These are phyloP conservation scores for Pentalonia nigronervosa DNA, from an alignment of 1,140 invertebrate genomes.

Conservation along the genomic window DNA sequence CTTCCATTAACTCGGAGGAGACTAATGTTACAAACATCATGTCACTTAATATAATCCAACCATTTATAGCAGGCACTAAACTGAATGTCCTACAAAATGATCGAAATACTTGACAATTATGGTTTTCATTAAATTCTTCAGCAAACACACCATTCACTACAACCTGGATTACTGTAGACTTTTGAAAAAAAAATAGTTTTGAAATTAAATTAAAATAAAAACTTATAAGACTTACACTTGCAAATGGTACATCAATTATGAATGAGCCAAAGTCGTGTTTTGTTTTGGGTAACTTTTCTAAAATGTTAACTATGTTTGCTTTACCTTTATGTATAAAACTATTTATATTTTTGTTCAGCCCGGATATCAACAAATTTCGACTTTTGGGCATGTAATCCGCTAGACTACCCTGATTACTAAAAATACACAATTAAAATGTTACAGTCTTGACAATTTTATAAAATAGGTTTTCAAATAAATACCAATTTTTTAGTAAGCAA, in stretches of 20 bases:
- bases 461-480: not conserved
- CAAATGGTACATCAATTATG: conserved; percentile 49
- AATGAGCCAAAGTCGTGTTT: conserved; percentile 48
- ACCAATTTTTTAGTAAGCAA: not conserved
- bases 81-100: conserved; percentile 34
- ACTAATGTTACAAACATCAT: conserved; percentile 41
- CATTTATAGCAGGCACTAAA: conserved; percentile 1
- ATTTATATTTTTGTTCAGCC: not conserved
- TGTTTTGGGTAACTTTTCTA: conserved; percentile 42
- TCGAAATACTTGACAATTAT: not conserved
- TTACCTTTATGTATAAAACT: conserved; percentile 19
- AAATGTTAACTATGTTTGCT: conserved; percentile 19
- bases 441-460: not conserved
- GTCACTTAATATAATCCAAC: conserved; percentile 50
- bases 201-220: not conserved
- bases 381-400: not conserved
- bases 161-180: conserved; percentile 21
- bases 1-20: not conserved
- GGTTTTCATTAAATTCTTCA: conserved; percentile 5
- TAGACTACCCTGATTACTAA: conserved; percentile 6
- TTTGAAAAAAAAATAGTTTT: not conserved
- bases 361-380: not conserved
- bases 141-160: conserved; percentile 40
- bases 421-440: not conserved
- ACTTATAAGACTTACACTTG: conserved; percentile 33